Base-by-base conservation (phyloP, 2,113 vertebrate genomes). In the Xenopus laevis region DNA sequence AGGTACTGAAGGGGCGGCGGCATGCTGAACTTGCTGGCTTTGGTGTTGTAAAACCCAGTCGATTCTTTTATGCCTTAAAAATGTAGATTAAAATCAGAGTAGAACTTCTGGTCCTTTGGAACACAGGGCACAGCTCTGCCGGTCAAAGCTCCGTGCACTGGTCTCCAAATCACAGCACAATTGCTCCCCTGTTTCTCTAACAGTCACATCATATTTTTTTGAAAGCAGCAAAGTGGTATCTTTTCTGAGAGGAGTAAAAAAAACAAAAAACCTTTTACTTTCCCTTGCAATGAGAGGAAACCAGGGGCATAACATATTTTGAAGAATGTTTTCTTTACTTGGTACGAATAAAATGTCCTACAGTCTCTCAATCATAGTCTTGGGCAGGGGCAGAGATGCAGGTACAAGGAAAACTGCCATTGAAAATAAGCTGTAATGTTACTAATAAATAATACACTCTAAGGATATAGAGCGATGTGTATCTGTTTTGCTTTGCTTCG, bases 351-450 rank as follows among this genome's bases (percentile, higher is more conserved):
- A 52, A 23, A 13, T 60, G 21, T 55, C 13, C 20, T 45, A 15
- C 21, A 16, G n/a, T 66, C 23, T 68, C 23, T 27, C 62, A 44
- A 45, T 62, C 53, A 55, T 30, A 57, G 27, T 58, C 50, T 11
- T 53, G 15, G 46, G 15, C 44, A 44, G 23, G 72, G 16, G 52
- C 40, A 68, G 30, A 52, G 47, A 46, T 44, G 20, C 21, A 75
- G 61, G 61, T 75, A 75, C 44, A 62, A 60, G 18, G 52, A 59
- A 27, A n/a, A 58, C 55, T 53, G 72, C 45, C 64, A 50, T 74
- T 45, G 53, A 68, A 59, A 68, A 72, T 71, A 64, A 68, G 61
- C 60, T 75, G 73, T 69, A 68, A 68, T 62, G 47, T 75, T 75
- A 75, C 65, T 75, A 69, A 75, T 50, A 50, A 50, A 50, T 50